Percentiles rank a stretch among this genome's conserved stretches.
Evolutionary conservation across 2,797 vertebrate genomes (phyloP).

Genomic region (Lagorchestes hirsutus): DNA sequence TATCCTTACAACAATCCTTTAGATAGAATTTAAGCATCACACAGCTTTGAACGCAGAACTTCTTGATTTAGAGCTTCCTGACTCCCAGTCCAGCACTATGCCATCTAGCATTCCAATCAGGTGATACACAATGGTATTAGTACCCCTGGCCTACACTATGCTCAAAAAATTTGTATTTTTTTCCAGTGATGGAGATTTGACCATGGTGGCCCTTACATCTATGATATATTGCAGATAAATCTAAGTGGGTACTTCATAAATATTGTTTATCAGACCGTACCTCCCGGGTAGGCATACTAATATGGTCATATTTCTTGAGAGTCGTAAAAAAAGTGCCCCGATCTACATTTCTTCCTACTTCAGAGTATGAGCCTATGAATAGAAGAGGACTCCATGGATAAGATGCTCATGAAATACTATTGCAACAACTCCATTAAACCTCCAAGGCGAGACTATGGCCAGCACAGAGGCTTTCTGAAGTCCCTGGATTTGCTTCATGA

Average conservation of each 20-base stretch:
- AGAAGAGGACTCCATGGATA: neutral
- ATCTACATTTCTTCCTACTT: conserved; percentile 28
- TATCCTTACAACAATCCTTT: no score
- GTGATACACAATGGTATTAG: no score
- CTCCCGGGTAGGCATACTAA: neutral
- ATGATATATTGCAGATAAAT: neutral
- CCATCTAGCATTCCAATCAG: no score
- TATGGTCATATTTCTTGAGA: neutral
- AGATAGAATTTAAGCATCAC: no score
- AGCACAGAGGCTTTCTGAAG: conserved; percentile 5
- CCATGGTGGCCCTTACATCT: accelerated
- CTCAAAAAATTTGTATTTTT: neutral
- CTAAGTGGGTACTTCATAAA: no score
- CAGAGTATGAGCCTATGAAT: neutral
- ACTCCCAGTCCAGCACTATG: no score
- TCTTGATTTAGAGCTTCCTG: no score
- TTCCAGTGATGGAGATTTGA: neutral
- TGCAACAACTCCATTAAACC: neutral
- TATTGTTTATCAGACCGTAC: no score
- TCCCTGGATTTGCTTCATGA: conserved; percentile 20
- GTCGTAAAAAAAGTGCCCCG: neutral
- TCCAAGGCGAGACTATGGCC: neutral
- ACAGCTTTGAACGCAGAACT: no score
- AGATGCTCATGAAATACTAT: neutral
- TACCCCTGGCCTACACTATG: no score